Evolutionary conservation across 2,888 invertebrate species (phyloP).

Genomic region (Drosophila recens): DNA sequence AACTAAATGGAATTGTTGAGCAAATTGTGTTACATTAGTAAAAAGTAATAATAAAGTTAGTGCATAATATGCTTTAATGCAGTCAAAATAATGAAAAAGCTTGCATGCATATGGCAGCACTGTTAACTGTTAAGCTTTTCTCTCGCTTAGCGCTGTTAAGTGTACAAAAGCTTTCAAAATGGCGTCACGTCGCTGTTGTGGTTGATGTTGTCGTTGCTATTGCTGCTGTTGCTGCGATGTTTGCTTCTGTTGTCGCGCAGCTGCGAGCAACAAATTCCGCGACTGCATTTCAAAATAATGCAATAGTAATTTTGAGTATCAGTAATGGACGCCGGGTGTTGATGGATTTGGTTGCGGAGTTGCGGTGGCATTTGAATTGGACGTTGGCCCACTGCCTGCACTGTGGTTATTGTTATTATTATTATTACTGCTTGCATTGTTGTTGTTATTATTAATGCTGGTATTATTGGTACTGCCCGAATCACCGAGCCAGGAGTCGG

Average conservation of each 20-base stretch:
- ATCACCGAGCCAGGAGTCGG: slow-evolving; percentile 95
- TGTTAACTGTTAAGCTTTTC: slow-evolving; percentile 44
- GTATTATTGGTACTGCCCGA: slow-evolving; percentile 81
- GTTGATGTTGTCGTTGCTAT: slow-evolving; percentile 10
- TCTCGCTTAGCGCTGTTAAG: slow-evolving; percentile 31
- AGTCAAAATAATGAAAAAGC: slow-evolving; percentile 41
- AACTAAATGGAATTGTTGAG: slow-evolving; percentile 68
- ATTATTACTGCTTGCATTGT: slow-evolving; percentile 56
- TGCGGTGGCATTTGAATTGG: slow-evolving; percentile 53
- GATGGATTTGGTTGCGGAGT: slow-evolving; percentile 41
- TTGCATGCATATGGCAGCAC: slow-evolving; percentile 36
- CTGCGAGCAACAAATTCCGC: slow-evolving; percentile 70
- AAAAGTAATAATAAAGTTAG: slow-evolving; percentile 41
- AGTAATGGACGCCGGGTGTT: slow-evolving; percentile 84
- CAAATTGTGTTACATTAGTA: slow-evolving; percentile 73
- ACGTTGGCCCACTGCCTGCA: slow-evolving; percentile 49
- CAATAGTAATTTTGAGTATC: slow-evolving; percentile 85
- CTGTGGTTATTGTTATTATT: slow-evolving; percentile 25
- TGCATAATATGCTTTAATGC: slow-evolving; percentile 46
- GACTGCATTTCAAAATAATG: slow-evolving; percentile 84
- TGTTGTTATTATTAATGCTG: slow-evolving; percentile 69
- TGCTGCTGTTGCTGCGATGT: slow-evolving; percentile 33
- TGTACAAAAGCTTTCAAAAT: slow-evolving; percentile 68
- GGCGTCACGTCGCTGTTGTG: slow-evolving; percentile 39
- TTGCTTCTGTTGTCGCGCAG: slow-evolving; percentile 61